Conservation (phyloP, 2,888 invertebrate genomes). For the Aphodius sticticus region DNA sequence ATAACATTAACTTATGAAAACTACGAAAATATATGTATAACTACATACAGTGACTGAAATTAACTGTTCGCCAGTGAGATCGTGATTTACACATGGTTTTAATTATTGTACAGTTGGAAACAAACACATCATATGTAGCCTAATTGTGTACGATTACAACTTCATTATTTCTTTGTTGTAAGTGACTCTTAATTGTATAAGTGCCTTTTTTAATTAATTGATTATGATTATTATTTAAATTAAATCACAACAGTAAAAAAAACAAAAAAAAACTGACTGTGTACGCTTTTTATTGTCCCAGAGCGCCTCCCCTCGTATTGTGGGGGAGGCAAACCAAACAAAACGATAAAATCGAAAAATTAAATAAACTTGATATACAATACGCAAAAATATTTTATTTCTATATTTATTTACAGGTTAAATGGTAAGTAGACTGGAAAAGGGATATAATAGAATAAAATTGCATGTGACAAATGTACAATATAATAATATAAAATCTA, state of each 20-base stretch:
- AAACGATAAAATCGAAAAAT: background rate
- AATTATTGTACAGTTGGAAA: constrained; percentile 39
- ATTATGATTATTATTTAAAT: constrained; percentile 36
- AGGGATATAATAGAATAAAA: background rate
- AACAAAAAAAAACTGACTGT: background rate
- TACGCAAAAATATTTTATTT: background rate
- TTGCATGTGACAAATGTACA: background rate
- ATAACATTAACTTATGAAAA: constrained; percentile 11
- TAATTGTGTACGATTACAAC: constrained; percentile 34
- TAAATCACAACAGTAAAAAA: constrained; percentile 33
- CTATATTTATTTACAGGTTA: background rate
- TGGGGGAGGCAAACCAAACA: background rate
- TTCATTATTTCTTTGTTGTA: constrained; percentile 34
- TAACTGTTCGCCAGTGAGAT: constrained; percentile 36
- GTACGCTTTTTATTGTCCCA: background rate
- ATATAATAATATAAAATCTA: background rate
- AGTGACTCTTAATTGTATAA: constrained; percentile 46
- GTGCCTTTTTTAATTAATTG: constrained; percentile 51
- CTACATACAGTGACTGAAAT: constrained; percentile 39
- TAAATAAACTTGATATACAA: constrained; percentile 13
- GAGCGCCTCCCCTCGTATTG: background rate
- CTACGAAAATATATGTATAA: constrained; percentile 24
- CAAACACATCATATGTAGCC: constrained; percentile 30
- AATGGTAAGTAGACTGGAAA: background rate
- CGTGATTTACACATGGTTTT: constrained; percentile 38